Base-by-base conservation (phyloP, 2,113 vertebrate species). In the Calidris pygmaea region DNA sequence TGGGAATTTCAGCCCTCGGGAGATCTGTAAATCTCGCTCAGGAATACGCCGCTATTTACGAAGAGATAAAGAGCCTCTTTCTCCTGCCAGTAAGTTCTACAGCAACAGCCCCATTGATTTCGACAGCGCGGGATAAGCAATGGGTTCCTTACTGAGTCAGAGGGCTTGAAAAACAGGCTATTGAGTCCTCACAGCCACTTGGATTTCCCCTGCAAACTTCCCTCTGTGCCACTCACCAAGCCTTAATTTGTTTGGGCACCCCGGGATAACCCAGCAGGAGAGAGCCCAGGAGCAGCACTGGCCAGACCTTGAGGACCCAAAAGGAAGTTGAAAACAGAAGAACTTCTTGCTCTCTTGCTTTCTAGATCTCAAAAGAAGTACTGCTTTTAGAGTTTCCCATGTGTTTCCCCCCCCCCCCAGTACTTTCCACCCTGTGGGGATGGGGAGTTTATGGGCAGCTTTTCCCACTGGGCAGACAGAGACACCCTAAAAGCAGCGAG, bases 141-240 rank as follows among this genome's bases (percentile, higher is more conserved):
- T 7, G 14, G 81, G 37, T 30, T 87, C 73, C 30, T 86, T 71
- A 30, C 30, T 91, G 77, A 95, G 73, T 91, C 89, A 94, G 78
- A 91, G 32, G 13, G n/a, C 62, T 85, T 83, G 32, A 85, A 90
- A 94, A 8, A 63, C 17, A 73, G 87, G 27, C 74, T 82, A 35
- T n/a, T 52, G 71, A 85, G 27, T 47, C 53, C 26, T 75, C 43
- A 70, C 3, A 1, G 66, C 58, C 66, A 35, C 34, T 82, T 78
- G 92, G 86, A 92, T 87, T 96, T 97, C 39, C 96, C 96, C 92
- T 39, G 77, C 41, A 91, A 95, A 79, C 12, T 81, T 95, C 77
- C 34, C 41, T 62, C 60, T 68, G 21, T 58, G 34, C 47, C 39
- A 45, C 14, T 55, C 16, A 53, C 22, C 18, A 55, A 90, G 17